Evolutionary conservation across 2,113 vertebrate species (phyloP).

Genomic region (Hydrolagus affinis): DNA sequence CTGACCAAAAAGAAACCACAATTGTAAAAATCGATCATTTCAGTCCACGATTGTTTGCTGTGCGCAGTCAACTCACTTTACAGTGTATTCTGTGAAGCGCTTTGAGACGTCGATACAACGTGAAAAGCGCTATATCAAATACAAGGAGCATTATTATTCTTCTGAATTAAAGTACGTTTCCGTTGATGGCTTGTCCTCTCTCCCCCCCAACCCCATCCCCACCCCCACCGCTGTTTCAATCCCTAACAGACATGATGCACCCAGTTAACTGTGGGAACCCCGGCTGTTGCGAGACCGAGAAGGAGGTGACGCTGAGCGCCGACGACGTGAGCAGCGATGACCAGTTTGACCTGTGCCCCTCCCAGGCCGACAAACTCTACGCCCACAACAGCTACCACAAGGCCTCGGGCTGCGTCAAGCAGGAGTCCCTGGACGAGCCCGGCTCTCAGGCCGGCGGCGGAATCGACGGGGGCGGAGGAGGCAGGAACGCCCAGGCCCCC

Average conservation of each 20-base stretch:
- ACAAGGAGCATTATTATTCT: not conserved
- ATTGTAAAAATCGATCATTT: too few relatives aligned
- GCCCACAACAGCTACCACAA: slow-evolving; percentile 68
- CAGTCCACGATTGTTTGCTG: too few relatives aligned
- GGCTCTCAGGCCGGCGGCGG: slow-evolving; percentile 51
- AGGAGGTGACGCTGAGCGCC: slow-evolving; percentile 81
- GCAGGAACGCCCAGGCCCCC: slow-evolving; percentile 67
- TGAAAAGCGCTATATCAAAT: too few relatives aligned
- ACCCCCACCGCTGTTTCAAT: slow-evolving; percentile 50
- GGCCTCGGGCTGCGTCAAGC: slow-evolving; percentile 77
- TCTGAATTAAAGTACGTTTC: too few relatives aligned
- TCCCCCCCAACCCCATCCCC: too few relatives aligned
- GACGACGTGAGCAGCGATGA: slow-evolving; percentile 71
- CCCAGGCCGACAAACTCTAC: slow-evolving; percentile 75
- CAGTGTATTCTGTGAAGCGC: too few relatives aligned
- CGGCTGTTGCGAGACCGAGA: slow-evolving; percentile 81
- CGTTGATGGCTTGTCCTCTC: not conserved
- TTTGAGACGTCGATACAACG: too few relatives aligned
- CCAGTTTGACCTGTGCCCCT: slow-evolving; percentile 83
- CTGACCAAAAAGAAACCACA: too few relatives aligned
- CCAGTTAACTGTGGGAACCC: slow-evolving; percentile 75
- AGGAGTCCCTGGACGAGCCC: slow-evolving; percentile 62
- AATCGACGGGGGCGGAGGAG: slow-evolving; percentile 43
- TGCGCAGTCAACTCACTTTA: too few relatives aligned
- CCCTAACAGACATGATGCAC: slow-evolving; percentile 86